Percentiles rank a stretch among this genome's conserved stretches.
phyloP scores from a whole-genome alignment of 2,113 vertebrate species.

The Trogon melanurus region DNA sequence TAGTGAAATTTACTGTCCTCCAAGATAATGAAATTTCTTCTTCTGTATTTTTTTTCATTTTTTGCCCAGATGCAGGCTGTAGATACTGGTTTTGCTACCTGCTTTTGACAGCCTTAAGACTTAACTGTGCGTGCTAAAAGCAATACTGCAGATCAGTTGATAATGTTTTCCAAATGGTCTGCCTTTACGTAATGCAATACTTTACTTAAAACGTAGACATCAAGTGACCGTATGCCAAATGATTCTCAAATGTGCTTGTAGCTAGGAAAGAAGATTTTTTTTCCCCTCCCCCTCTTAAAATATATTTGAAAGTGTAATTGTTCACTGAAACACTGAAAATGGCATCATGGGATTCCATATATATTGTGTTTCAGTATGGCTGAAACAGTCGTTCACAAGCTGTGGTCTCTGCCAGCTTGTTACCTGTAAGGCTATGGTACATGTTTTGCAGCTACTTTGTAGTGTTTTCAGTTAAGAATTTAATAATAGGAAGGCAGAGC shows the following conservation, averaged over 20 bases:
- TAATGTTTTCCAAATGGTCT: conserved; percentile 18
- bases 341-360: background rate
- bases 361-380: background rate
- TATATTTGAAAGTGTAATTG: background rate
- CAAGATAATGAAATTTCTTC: background rate
- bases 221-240: background rate
- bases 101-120: conserved; percentile 54
- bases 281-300: background rate
- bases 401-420: background rate
- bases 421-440: background rate
- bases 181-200: background rate
- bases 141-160: background rate
- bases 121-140: background rate
- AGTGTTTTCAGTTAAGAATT: background rate
- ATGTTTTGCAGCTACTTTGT: background rate
- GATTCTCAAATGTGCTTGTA: background rate
- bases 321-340: conserved; percentile 10
- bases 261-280: background rate
- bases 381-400: background rate
- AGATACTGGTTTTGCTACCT: background rate
- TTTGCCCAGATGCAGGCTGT: conserved; percentile 21
- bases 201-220: background rate
- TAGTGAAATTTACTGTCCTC: conserved; percentile 13
- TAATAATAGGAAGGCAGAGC: background rate
- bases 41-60: background rate